These are phyloP conservation scores for Eriocheir sinensis DNA, from an alignment of 1,140 invertebrate species.

Conservation along the genomic window DNA sequence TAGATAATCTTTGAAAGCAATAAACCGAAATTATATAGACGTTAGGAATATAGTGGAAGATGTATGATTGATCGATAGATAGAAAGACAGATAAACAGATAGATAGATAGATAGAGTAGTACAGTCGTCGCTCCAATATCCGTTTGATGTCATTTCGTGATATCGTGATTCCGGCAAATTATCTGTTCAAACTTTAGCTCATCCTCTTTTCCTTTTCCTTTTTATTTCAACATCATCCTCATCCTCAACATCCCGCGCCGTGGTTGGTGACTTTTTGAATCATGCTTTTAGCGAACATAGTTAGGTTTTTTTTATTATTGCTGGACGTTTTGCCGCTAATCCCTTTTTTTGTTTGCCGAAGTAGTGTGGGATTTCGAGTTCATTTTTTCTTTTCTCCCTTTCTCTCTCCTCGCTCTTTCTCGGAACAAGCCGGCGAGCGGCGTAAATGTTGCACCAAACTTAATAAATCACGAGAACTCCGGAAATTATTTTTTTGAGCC, in stretches of 20 bases:
- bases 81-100: too few relatives aligned
- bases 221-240: too few relatives aligned
- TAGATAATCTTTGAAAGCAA: too few relatives aligned
- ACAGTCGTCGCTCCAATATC: not conserved
- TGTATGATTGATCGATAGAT: too few relatives aligned
- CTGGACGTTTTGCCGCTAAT: not conserved
- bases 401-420: too few relatives aligned
- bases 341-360: too few relatives aligned
- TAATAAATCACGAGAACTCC: not conserved
- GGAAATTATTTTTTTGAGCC: not conserved
- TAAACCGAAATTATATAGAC: too few relatives aligned
- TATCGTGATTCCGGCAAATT: slow-evolving; percentile 1
- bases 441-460: not conserved
- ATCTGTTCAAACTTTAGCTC: not conserved
- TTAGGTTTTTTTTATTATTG: too few relatives aligned
- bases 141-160: not conserved
- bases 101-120: too few relatives aligned
- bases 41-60: too few relatives aligned
- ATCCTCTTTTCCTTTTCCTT: not conserved
- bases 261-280: slow-evolving; percentile 25
- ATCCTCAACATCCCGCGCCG: too few relatives aligned
- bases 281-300: not conserved
- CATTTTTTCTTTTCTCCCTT: not conserved
- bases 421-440: not conserved
- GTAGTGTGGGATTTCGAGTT: not conserved